Conservation (phyloP, 2,888 invertebrate species). For the Acronicta aceris region DNA sequence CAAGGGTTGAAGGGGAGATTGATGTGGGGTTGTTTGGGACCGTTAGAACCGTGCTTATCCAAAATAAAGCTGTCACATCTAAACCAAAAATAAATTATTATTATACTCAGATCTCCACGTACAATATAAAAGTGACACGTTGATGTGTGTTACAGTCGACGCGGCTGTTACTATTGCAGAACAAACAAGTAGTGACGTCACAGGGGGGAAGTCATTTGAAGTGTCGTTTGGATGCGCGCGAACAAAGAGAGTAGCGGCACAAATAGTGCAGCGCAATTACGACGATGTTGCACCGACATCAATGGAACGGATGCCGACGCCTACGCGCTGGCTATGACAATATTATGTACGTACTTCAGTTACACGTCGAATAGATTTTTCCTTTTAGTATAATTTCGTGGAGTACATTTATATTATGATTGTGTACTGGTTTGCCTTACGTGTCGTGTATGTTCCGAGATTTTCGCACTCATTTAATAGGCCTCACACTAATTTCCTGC, state of each 20-base stretch:
- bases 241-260: conserved; percentile 26
- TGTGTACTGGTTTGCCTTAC: too few species aligned
- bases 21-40: neutral
- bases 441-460: too few species aligned
- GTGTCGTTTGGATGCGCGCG: conserved; percentile 6
- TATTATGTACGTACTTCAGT: neutral
- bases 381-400: too few species aligned
- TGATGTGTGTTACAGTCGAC: neutral
- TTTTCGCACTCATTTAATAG: too few species aligned
- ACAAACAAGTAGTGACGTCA: conserved; percentile 7
- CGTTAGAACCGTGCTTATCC: neutral
- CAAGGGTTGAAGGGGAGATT: conserved; percentile 1
- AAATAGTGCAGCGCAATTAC: conserved; percentile 25
- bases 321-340: neutral
- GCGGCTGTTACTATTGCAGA: neutral
- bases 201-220: conserved; percentile 15
- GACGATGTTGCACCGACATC: neutral
- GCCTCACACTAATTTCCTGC: too few species aligned
- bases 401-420: too few species aligned
- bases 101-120: too few species aligned
- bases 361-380: neutral
- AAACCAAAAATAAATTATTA: neutral
- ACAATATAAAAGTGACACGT: too few species aligned
- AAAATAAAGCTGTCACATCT: neutral
- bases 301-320: neutral